Percentiles rank a stretch among this genome's conserved stretches.
phyloP scores from a whole-genome alignment of 2,888 invertebrate genomes.

The Microplitis deprimator region DNA sequence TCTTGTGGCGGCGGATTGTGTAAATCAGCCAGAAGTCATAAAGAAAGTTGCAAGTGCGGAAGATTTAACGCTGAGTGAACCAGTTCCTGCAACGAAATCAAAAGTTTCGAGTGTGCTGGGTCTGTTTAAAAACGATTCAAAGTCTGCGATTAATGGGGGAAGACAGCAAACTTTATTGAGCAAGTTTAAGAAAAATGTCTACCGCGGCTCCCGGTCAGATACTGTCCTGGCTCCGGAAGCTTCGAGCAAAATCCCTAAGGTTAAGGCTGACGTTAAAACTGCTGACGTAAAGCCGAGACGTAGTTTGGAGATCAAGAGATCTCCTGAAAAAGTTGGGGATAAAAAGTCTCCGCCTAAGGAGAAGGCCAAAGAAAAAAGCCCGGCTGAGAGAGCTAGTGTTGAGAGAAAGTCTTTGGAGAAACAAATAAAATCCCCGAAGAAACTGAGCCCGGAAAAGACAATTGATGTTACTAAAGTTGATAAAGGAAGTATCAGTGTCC shows the following conservation, averaged over 20 bases:
- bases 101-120: constrained; percentile 85
- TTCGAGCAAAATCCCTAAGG: constrained; percentile 64
- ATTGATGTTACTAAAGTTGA: constrained; percentile 57
- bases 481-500: constrained; percentile 65
- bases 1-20: constrained; percentile 54
- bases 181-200: constrained; percentile 76
- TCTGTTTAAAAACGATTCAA: constrained; percentile 78
- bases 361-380: constrained; percentile 46
- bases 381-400: constrained; percentile 35
- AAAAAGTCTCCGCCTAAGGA: constrained; percentile 56
- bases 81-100: constrained; percentile 74
- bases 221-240: constrained; percentile 45
- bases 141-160: constrained; percentile 46
- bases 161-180: constrained; percentile 57
- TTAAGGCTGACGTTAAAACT: constrained; percentile 49
- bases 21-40: constrained; percentile 74
- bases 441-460: constrained; percentile 59
- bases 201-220: constrained; percentile 62
- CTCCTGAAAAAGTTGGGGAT: constrained; percentile 48
- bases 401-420: constrained; percentile 50
- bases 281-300: constrained; percentile 51
- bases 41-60: constrained; percentile 83
- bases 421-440: constrained; percentile 54
- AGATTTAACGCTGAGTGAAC: constrained; percentile 74
- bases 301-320: constrained; percentile 49